Conservation (phyloP, 2,797 vertebrate genomes). For the Spatula versicolor region DNA sequence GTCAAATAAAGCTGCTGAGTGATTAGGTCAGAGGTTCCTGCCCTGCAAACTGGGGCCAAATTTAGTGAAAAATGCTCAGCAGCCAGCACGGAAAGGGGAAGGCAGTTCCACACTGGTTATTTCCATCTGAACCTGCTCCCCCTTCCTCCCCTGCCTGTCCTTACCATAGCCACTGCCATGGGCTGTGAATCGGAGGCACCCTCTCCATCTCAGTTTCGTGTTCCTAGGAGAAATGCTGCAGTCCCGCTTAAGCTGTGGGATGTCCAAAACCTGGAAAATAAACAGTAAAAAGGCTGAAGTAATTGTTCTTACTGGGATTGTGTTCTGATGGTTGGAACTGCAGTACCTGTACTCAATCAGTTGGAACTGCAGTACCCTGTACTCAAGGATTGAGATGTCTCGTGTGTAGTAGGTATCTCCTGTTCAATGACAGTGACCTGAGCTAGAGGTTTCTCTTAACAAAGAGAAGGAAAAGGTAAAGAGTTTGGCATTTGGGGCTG, state of each 20-base stretch:
- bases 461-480: not conserved
- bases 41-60: not conserved
- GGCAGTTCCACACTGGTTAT: not conserved
- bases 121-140: not conserved
- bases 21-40: slow-evolving; percentile 41
- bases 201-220: not conserved
- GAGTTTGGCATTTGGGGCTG: not conserved
- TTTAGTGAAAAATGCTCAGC: not conserved
- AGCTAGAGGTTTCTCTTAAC: not conserved
- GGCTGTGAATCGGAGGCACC: fast-evolving
- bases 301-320: not conserved
- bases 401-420: not conserved
- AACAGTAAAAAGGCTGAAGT: not conserved
- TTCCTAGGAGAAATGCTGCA: not conserved
- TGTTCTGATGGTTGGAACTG: not conserved
- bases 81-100: not conserved
- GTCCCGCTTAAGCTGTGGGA: not conserved
- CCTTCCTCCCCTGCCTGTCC: not conserved
- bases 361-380: not conserved
- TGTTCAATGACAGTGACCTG: fast-evolving
- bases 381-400: not conserved
- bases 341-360: not conserved
- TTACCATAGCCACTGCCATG: fast-evolving
- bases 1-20: slow-evolving; percentile 46
- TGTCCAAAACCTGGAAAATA: not conserved